A percentile compares a stretch with the other conserved stretches of the same genome.
phyloP scores from a whole-genome alignment of 2,113 vertebrate genomes.

The Diadophis punctatus region DNA sequence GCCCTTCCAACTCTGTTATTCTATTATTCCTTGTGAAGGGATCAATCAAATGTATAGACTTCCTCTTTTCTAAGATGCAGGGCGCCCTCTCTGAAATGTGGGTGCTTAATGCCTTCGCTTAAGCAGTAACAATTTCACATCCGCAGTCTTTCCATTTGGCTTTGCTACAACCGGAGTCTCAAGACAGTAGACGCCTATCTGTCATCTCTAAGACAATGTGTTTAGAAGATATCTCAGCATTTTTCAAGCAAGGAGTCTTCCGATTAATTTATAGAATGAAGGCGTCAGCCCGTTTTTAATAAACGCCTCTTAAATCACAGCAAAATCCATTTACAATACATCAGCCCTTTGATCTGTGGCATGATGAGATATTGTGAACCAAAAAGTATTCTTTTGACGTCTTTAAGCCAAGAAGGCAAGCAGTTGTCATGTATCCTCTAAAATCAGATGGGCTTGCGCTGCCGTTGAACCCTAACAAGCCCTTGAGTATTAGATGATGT shows the following conservation, averaged over 20 bases:
- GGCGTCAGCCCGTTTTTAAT: conserved; percentile 29
- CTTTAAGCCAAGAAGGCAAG: background rate
- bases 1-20: background rate
- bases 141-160: background rate
- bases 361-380: background rate
- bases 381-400: background rate
- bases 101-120: background rate
- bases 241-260: conserved; percentile 36
- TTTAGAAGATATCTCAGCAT: conserved; percentile 32
- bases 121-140: background rate
- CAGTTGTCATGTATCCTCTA: background rate
- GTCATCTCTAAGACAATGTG: conserved; percentile 20
- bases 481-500: background rate
- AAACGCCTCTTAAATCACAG: conserved; percentile 23
- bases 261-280: conserved; percentile 26
- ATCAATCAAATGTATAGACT: background rate
- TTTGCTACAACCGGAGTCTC: background rate
- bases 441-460: background rate
- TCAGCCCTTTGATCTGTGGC: conserved; percentile 16
- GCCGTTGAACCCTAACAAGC: background rate
- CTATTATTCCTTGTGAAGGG: background rate
- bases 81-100: accelerated
- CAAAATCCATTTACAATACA: conserved; percentile 10
- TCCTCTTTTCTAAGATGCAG: no score
- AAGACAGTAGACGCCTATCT: background rate